phyloP scores from a whole-genome alignment of 2,797 vertebrate species.

The Iguana delicatissima region DNA sequence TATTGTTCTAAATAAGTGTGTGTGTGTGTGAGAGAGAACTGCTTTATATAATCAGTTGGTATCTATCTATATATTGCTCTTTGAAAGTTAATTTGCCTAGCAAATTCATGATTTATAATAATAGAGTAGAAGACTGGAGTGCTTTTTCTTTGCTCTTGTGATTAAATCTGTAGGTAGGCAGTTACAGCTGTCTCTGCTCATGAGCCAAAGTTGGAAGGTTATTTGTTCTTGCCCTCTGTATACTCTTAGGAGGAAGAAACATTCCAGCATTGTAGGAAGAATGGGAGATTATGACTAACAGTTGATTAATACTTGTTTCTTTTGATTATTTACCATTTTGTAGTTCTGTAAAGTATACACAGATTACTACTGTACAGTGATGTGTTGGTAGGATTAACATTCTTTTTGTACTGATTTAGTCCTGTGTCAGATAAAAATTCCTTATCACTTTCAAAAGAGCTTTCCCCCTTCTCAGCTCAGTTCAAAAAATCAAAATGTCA shows the following conservation, averaged over 20 bases:
- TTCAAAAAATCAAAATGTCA: not conserved
- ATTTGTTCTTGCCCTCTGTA: not conserved
- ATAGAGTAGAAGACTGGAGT: too few relatives aligned
- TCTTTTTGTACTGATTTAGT: not conserved
- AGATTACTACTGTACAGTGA: not conserved
- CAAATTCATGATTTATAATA: not conserved
- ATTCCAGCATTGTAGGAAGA: not conserved
- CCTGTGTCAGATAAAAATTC: conserved; percentile 8
- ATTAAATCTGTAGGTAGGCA: not conserved
- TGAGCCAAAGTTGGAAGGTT: not conserved
- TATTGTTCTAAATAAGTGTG: too few relatives aligned
- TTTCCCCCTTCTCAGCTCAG: not conserved
- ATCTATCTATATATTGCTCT: not conserved
- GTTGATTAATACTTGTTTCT: not conserved
- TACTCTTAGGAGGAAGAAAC: not conserved
- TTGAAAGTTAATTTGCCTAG: not conserved
- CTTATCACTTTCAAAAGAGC: conserved; percentile 21
- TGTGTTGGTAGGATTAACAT: not conserved
- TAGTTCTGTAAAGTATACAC: not conserved
- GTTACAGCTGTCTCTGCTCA: too few relatives aligned
- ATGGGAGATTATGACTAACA: not conserved
- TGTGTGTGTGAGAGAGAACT: too few relatives aligned
- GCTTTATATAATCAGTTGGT: too few relatives aligned
- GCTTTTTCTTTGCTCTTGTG: not conserved
- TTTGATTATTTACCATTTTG: not conserved